These are phyloP conservation scores for Bombylius discolor DNA, from an alignment of 2,888 invertebrate species.

Conservation along the genomic window DNA sequence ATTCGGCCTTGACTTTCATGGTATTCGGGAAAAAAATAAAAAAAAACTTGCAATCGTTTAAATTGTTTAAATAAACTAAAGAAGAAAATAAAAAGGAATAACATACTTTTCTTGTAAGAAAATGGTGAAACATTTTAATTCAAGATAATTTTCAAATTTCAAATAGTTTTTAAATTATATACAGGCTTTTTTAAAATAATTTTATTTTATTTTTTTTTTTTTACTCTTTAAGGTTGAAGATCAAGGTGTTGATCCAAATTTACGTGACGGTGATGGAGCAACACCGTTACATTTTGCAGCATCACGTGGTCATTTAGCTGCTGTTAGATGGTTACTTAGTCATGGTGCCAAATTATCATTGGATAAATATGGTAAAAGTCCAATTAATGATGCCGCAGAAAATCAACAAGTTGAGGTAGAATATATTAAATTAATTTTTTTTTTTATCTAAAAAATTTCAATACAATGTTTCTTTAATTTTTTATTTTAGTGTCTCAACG, in stretches of 20 bases:
- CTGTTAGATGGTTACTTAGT: slow-evolving; percentile 70
- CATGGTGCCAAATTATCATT: slow-evolving; percentile 69
- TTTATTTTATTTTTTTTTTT: slow-evolving; percentile 11
- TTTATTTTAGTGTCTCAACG: slow-evolving; percentile 57
- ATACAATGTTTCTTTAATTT: not conserved
- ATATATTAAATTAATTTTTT: not conserved
- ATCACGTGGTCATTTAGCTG: slow-evolving; percentile 65
- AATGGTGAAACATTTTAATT: too few relatives aligned
- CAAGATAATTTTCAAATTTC: too few relatives aligned
- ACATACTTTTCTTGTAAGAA: too few relatives aligned
- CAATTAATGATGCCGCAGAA: slow-evolving; percentile 83
- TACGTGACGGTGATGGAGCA: slow-evolving; percentile 77
- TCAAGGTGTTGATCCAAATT: slow-evolving; percentile 71
- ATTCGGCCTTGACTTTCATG: not conserved
- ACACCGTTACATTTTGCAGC: slow-evolving; percentile 83
- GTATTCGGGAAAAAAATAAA: not conserved
- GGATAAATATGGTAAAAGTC: slow-evolving; percentile 80
- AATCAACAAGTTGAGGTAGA: slow-evolving; percentile 76
- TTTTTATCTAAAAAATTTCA: slow-evolving; percentile 1
- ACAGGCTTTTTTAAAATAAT: not conserved
- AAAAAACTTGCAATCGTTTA: not conserved
- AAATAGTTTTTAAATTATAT: not conserved
- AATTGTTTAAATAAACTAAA: too few relatives aligned
- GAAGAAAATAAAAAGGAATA: too few relatives aligned
- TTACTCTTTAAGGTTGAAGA: slow-evolving; percentile 51